A percentile compares a stretch with the other conserved stretches of the same genome.
Conservation (phyloP, 2,888 invertebrate species). For the Lithodes maja region DNA sequence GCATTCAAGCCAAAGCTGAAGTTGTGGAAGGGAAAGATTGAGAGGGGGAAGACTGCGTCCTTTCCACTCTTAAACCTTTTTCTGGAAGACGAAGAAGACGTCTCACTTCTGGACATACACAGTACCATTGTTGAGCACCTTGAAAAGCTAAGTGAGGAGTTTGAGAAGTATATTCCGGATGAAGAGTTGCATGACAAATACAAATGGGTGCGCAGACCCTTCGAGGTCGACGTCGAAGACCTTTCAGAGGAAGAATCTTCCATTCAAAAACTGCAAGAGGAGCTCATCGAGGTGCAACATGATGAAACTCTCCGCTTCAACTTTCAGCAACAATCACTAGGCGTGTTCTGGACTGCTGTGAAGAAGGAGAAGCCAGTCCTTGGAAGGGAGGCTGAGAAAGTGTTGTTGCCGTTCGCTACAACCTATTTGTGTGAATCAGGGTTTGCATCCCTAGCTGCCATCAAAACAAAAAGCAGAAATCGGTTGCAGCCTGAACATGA, state of each 20-base stretch:
- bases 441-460: too few species aligned
- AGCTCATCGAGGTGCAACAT: constrained; percentile 49
- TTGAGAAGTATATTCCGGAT: constrained; percentile 33
- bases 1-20: too few species aligned
- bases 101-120: constrained; percentile 18
- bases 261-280: constrained; percentile 47
- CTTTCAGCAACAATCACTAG: neutral
- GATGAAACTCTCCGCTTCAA: constrained; percentile 41
- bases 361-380: too few species aligned
- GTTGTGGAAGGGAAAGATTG: too few species aligned
- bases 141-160: constrained; percentile 33
- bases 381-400: too few species aligned
- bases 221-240: constrained; percentile 44
- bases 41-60: too few species aligned
- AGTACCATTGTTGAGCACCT: constrained; percentile 41
- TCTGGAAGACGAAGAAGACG: constrained; percentile 30
- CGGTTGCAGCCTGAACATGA: too few species aligned
- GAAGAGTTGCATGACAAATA: constrained; percentile 46
- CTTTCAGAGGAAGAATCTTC: constrained; percentile 44
- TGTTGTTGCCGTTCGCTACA: too few species aligned
- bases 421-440: too few species aligned
- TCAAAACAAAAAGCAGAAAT: too few species aligned
- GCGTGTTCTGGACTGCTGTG: too few species aligned
- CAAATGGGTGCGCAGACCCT: constrained; percentile 35
- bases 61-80: too few species aligned